Evolutionary conservation across 37 sponge, comb jelly and placozoan genomes (phyloP).

Genomic region (Eunapius fragilis): DNA sequence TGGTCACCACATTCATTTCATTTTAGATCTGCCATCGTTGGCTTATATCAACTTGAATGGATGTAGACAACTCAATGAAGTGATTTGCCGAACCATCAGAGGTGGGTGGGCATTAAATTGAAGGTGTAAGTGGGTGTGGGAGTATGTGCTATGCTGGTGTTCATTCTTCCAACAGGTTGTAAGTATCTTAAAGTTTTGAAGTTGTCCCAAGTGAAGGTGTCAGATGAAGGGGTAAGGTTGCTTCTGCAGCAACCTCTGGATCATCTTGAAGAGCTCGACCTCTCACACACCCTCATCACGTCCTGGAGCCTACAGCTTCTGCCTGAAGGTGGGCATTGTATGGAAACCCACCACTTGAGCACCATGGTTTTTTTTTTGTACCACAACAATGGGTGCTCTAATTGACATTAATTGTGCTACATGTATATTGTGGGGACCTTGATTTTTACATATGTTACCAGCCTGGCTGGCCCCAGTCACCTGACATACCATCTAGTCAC

Average conservation of each 20-base stretch:
- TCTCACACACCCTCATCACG: constrained; percentile 53
- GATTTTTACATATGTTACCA: no score
- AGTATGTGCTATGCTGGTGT: not conserved
- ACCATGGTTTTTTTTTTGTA: no score
- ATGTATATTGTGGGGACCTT: no score
- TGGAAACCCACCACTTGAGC: no score
- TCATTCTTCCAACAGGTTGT: constrained; percentile 51
- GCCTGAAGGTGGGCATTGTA: constrained; percentile 12
- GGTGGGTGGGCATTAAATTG: constrained; percentile 12
- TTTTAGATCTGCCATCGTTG: constrained; percentile 38
- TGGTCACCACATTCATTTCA: no score
- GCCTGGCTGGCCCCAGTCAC: no score
- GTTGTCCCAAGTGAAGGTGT: constrained; percentile 46
- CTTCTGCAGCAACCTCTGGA: constrained; percentile 39
- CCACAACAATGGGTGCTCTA: no score
- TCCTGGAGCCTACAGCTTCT: constrained; percentile 7
- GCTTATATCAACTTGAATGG: constrained; percentile 46
- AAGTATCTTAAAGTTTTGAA: constrained; percentile 22
- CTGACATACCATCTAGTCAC: no score
- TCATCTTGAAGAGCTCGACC: constrained; percentile 43
- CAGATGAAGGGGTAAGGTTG: constrained; percentile 31
- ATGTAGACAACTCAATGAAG: constrained; percentile 48
- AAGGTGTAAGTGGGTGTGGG: not conserved
- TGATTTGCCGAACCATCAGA: constrained; percentile 44
- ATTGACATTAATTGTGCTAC: no score